A percentile compares a stretch with the other conserved stretches of the same genome.
Conservation (phyloP, 2,888 invertebrate species). For the Eilema depressum region DNA sequence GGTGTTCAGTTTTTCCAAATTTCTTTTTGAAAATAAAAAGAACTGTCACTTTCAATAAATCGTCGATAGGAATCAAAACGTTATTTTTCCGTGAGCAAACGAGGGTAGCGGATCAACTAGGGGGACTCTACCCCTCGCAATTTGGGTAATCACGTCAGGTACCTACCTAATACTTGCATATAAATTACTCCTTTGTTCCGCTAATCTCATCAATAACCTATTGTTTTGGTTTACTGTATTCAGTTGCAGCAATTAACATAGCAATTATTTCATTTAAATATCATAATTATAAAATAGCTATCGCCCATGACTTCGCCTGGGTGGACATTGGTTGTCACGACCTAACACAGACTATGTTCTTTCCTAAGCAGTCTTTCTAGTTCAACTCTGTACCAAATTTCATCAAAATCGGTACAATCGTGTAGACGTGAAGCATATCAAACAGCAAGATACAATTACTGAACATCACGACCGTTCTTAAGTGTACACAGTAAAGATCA, state of each 20-base stretch:
- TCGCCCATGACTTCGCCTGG: too few relatives aligned
- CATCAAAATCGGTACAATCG: too few relatives aligned
- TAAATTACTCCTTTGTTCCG: constrained; percentile 80
- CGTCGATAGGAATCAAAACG: constrained; percentile 69
- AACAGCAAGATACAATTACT: too few relatives aligned
- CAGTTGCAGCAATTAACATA: constrained; percentile 9
- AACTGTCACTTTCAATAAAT: constrained; percentile 73
- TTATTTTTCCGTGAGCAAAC: constrained; percentile 69
- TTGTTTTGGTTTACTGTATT: constrained; percentile 60
- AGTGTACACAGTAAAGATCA: too few relatives aligned
- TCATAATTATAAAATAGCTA: too few relatives aligned
- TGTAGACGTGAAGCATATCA: too few relatives aligned
- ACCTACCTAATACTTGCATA: constrained; percentile 78
- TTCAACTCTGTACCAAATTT: too few relatives aligned
- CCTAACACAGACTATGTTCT: too few relatives aligned
- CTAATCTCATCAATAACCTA: constrained; percentile 71
- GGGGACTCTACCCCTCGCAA: constrained; percentile 66
- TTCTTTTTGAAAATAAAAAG: constrained; percentile 51
- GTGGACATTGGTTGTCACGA: too few relatives aligned
- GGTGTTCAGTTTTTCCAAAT: constrained; percentile 58
- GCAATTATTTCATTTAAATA: not conserved
- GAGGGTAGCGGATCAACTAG: constrained; percentile 58
- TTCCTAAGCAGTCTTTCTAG: too few relatives aligned
- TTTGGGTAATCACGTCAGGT: constrained; percentile 82
- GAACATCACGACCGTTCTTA: too few relatives aligned